Evolutionary conservation across 92 coral and sea anemone species (phyloP).

Genomic region (Phenganax stokvisi): DNA sequence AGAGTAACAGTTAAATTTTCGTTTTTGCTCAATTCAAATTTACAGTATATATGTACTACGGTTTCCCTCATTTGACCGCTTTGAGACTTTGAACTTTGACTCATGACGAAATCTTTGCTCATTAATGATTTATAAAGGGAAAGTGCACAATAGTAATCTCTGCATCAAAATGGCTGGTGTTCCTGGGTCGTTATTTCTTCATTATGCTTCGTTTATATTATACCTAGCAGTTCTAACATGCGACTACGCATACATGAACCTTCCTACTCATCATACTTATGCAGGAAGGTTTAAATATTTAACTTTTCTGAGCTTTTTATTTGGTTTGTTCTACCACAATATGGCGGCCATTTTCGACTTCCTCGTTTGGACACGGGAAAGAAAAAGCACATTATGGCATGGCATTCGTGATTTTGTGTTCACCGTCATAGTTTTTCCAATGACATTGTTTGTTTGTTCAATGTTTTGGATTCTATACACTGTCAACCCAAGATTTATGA

Average conservation of each 20-base stretch:
- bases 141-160: background rate
- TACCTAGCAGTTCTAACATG: slow-evolving; percentile 63
- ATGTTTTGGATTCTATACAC: slow-evolving; percentile 82
- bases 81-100: slow-evolving; percentile 6
- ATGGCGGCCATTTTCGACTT: slow-evolving; percentile 69
- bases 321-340: slow-evolving; percentile 74
- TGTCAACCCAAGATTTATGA: slow-evolving; percentile 67
- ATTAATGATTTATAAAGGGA: background rate
- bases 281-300: slow-evolving; percentile 90
- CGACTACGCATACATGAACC: slow-evolving; percentile 63
- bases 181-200: slow-evolving; percentile 54
- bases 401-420: slow-evolving; percentile 70
- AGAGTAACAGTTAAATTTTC: no score
- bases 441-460: slow-evolving; percentile 62
- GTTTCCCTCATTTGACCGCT: background rate
- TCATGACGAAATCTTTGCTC: background rate
- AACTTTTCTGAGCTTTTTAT: slow-evolving; percentile 77
- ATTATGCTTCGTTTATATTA: slow-evolving; percentile 65
- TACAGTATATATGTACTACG: background rate
- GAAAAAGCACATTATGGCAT: slow-evolving; percentile 57
- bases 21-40: background rate
- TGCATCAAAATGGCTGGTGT: slow-evolving; percentile 27
- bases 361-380: slow-evolving; percentile 56
- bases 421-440: slow-evolving; percentile 71
- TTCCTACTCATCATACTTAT: slow-evolving; percentile 60